Evolutionary conservation across 2,888 invertebrate species (phyloP).

Genomic region (Lithodes maja): DNA sequence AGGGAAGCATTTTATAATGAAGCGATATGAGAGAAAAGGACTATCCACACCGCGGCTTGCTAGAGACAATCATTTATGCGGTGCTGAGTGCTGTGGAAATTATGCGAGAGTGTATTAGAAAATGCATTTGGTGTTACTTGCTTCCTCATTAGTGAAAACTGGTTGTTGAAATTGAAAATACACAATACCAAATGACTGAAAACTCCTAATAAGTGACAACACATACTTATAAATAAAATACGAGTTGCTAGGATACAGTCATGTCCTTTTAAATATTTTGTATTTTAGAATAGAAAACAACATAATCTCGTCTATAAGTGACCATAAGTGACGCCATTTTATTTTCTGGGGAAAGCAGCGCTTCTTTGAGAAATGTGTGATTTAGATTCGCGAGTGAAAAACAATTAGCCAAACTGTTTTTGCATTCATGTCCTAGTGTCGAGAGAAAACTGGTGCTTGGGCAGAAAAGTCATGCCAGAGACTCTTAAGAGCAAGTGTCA

Average conservation of each 20-base stretch:
- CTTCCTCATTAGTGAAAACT: neutral
- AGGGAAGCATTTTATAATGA: too few relatives aligned
- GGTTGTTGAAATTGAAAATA: too few relatives aligned
- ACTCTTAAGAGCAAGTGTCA: too few relatives aligned
- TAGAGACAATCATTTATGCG: neutral
- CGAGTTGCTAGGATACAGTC: too few relatives aligned
- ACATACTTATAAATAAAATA: too few relatives aligned
- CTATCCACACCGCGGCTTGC: too few relatives aligned
- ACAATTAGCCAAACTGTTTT: slow-evolving; percentile 37
- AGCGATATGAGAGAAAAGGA: too few relatives aligned
- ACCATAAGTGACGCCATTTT: slow-evolving; percentile 49
- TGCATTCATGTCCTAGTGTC: slow-evolving; percentile 35
- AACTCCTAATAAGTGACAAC: neutral
- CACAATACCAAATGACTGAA: too few relatives aligned
- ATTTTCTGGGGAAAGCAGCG: slow-evolving; percentile 28
- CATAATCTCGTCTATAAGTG: slow-evolving; percentile 61
- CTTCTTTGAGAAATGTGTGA: slow-evolving; percentile 35
- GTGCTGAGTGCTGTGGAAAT: neutral
- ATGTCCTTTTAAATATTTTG: slow-evolving; percentile 57
- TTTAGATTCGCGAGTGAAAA: slow-evolving; percentile 32
- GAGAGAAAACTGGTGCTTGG: neutral
- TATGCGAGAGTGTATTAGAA: too few relatives aligned
- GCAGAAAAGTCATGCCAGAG: neutral
- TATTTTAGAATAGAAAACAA: slow-evolving; percentile 51
- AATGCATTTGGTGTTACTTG: too few relatives aligned